Percentiles rank a stretch among this genome's conserved stretches.
Evolutionary conservation across 2,113 vertebrate species (phyloP).

Genomic region (Fukomys damarensis): DNA sequence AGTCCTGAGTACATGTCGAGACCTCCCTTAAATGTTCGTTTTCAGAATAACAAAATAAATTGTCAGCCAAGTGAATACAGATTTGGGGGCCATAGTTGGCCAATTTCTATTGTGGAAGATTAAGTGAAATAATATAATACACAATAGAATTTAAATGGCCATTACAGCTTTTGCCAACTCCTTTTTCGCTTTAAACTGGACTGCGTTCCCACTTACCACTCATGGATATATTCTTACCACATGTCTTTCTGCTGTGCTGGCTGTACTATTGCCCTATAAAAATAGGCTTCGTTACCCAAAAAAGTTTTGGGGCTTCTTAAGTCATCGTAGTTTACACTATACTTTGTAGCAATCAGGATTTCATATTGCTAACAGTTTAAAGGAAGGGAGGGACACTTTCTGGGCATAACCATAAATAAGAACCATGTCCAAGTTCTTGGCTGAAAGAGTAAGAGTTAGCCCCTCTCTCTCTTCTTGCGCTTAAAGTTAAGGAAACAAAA

Average conservation of each 20-base stretch:
- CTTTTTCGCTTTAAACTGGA: background rate
- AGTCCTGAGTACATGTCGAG: background rate
- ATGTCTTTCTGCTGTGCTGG: background rate
- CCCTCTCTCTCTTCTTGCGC: background rate
- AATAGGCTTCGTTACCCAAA: background rate
- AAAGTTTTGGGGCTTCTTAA: background rate
- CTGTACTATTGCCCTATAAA: background rate
- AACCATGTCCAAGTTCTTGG: background rate
- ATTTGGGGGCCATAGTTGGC: background rate
- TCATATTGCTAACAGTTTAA: background rate
- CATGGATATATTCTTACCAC: background rate
- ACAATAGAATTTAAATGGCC: background rate
- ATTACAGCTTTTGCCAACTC: background rate
- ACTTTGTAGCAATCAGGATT: background rate
- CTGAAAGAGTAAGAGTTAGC: background rate
- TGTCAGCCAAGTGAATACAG: background rate
- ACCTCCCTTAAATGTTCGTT: background rate
- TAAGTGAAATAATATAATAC: background rate
- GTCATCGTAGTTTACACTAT: background rate
- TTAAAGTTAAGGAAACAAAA: background rate
- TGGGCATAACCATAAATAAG: background rate
- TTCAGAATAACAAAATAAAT: background rate
- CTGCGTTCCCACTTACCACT: no score
- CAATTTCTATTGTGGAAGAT: background rate
- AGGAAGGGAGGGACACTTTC: background rate